Percentiles rank a stretch among this genome's conserved stretches.
Conservation (phyloP, 1,140 invertebrate species). For the Heterodera schachtii region DNA sequence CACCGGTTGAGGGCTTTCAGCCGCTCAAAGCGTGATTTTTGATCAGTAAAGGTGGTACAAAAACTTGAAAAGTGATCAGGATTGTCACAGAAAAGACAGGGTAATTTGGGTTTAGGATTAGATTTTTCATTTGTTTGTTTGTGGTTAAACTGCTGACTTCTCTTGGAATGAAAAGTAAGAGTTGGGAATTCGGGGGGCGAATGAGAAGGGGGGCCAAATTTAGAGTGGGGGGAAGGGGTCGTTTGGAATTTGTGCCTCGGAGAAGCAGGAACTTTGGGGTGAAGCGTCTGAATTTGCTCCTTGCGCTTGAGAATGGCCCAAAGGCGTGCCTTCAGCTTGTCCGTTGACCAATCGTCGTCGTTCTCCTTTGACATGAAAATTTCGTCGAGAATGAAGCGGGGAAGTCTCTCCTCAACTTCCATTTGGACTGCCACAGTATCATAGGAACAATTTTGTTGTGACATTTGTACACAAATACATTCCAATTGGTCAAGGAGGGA, state of each 20-base stretch:
- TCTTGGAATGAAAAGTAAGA: not conserved
- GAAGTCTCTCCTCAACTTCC: conserved; percentile 5
- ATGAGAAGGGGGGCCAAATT: not conserved
- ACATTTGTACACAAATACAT: not conserved
- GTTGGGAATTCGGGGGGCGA: not conserved
- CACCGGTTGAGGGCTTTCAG: not conserved
- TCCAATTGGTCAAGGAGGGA: not conserved
- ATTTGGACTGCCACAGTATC: not conserved
- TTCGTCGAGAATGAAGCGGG: not conserved
- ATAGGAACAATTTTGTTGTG: not conserved
- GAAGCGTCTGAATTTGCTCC: not conserved
- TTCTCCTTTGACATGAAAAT: not conserved
- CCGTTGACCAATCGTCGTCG: not conserved
- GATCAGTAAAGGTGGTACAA: not conserved
- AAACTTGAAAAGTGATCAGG: not conserved
- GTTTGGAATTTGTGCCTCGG: not conserved
- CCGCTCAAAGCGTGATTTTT: not conserved
- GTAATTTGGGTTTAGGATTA: not conserved
- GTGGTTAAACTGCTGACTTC: not conserved
- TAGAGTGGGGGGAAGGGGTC: not conserved
- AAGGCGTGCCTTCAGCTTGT: not conserved
- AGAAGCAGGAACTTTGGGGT: not conserved
- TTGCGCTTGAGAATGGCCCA: not conserved
- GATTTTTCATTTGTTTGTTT: too few species aligned
- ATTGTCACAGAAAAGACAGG: not conserved